phyloP scores from a whole-genome alignment of 1,140 invertebrate species.

The Apis mellifera region Amel_HAv3.1 CM009936.2:1842501-1843000 shows the following conservation, averaged over 20 bases:
- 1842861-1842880: constrained; percentile 19
- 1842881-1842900: constrained; percentile 43
- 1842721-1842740: not conserved
- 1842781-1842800: not conserved
- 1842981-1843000: constrained; percentile 70
- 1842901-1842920: constrained; percentile 58
- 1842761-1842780: not conserved
- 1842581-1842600: constrained; percentile 64
- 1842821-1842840: not conserved
- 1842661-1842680: not conserved
- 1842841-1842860: not conserved
- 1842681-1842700: not conserved
- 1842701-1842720: not conserved
- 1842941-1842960: constrained; percentile 77
- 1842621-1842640: constrained; percentile 58
- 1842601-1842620: not conserved
- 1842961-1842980: constrained; percentile 76
- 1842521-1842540: constrained; percentile 66
- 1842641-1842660: constrained; percentile 16
- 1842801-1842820: not conserved
- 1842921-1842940: constrained; percentile 56
- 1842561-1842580: constrained; percentile 45
- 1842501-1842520: constrained; percentile 60
- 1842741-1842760: not conserved
- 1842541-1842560: constrained; percentile 75